Percentiles rank a stretch among this genome's conserved stretches.
phyloP scores from a whole-genome alignment of 2,113 vertebrate genomes.

The Tupaia chinensis region DNA sequence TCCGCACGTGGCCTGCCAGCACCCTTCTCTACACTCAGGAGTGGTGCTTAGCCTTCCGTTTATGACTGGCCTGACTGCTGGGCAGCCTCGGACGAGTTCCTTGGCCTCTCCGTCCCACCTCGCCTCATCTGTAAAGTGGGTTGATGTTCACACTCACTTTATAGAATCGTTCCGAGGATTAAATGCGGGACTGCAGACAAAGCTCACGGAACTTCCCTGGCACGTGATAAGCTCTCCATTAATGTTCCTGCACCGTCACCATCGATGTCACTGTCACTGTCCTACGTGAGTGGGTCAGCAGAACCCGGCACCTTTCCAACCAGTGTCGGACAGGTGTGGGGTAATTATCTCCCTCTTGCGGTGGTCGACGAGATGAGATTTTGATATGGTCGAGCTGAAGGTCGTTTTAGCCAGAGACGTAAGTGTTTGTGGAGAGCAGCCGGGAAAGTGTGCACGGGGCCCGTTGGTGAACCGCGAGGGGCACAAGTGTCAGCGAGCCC shows the following conservation, averaged over 20 bases:
- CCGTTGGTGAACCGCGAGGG: neutral
- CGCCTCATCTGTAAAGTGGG: neutral
- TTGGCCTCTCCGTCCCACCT: conserved; percentile 7
- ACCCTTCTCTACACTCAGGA: neutral
- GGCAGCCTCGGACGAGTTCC: neutral
- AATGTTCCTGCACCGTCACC: accelerated
- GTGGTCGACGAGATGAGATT: accelerated
- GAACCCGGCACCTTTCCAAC: neutral
- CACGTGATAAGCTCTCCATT: neutral
- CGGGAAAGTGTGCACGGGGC: neutral
- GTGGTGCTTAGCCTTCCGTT: neutral
- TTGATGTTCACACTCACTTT: neutral
- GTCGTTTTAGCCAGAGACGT: neutral
- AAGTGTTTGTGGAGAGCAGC: neutral
- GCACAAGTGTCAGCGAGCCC: neutral
- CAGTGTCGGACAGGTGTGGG: neutral
- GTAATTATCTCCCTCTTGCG: neutral
- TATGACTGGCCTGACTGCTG: neutral
- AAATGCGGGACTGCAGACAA: neutral
- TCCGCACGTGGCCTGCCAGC: neutral
- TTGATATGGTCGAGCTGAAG: neutral
- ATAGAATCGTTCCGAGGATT: neutral
- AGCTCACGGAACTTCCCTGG: neutral
- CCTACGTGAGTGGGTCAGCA: neutral
- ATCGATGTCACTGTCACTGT: too few relatives aligned